Base-by-base conservation (phyloP, 92 coral and sea anemone species). In the Porites cylindrica region DNA sequence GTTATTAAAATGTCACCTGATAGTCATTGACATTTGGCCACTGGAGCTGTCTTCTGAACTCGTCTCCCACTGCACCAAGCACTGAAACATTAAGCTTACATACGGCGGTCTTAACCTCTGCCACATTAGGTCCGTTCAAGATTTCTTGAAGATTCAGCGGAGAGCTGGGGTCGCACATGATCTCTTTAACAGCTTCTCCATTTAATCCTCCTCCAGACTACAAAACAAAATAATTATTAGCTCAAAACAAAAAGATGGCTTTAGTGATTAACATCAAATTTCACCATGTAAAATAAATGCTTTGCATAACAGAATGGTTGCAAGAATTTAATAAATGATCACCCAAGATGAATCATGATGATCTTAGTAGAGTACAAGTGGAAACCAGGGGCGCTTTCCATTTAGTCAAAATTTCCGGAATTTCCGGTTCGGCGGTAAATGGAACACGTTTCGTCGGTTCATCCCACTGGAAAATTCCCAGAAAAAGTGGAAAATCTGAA, bases 21-120 rank as follows among this genome's bases (percentile, higher is more conserved):
- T 62, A 63, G 3, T 72, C 80, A 7, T 79, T n/a, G 38, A 73
- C 21, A 64, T 72, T 82, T 63, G 98, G 98, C 88, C 88, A 82
- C 10, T 67, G 70, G 4, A 93, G 54, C 85, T 95, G 98, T 19
- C 75, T 78, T 68, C 88, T 94, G 0, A 95, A 85, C 38, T 95
- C 98, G 18, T 17, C 77, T 29, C 86, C 90, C 11, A 95, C 82
- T 14, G 86, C 70, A 63, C 75, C 92, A 18, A 95, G 85, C 51
- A 87, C 81, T 20, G 89, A 58, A 56, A 73, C 67, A n/a, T 76
- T 92, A 59, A 95, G 87, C 12, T 84, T 71, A 56, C 98, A 95
- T 14, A 95, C 26, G 6, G 98, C 93, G 17, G 78, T 77, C 64
- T 89, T 86, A 10, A 95, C 90, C 20, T 90, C 90, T 59, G 82